phyloP scores from a whole-genome alignment of 2,888 invertebrate species.

The Synanthedon myopaeformis region DNA sequence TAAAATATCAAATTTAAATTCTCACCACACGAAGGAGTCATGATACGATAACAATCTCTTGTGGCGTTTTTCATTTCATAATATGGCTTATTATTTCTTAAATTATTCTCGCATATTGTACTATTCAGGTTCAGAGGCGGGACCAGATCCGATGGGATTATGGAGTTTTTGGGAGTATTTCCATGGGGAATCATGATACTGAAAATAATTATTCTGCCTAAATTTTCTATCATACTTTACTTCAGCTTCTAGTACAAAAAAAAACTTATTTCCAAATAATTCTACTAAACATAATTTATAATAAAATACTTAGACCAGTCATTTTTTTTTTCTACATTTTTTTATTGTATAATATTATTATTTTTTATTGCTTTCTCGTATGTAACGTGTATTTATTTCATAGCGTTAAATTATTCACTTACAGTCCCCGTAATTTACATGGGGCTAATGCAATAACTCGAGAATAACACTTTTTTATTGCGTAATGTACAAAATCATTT shows the following conservation, averaged over 20 bases:
- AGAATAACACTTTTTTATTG: no score
- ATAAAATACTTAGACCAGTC: no score
- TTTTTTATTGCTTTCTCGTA: no score
- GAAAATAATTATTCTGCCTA: slow-evolving; percentile 5
- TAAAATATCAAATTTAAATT: slow-evolving; percentile 1
- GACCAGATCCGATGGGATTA: slow-evolving; percentile 44
- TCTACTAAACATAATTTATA: neutral
- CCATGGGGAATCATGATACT: slow-evolving; percentile 18
- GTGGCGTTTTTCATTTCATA: slow-evolving; percentile 29
- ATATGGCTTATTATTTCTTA: slow-evolving; percentile 6
- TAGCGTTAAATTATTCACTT: no score
- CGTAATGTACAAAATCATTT: no score
- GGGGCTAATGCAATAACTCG: no score
- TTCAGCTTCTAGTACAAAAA: slow-evolving; percentile 7
- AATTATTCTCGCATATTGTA: slow-evolving; percentile 15
- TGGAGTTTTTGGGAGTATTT: slow-evolving; percentile 20
- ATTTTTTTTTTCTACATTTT: no score
- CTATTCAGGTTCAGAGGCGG: slow-evolving; percentile 14
- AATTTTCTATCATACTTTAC: slow-evolving; percentile 2
- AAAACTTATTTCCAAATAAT: slow-evolving; percentile 2
- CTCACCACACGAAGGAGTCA: slow-evolving; percentile 40
- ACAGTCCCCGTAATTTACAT: no score
- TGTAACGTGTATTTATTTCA: no score
- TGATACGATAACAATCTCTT: slow-evolving; percentile 34
- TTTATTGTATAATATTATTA: no score